Evolutionary conservation across 2,113 vertebrate genomes (phyloP).

Genomic region (Lepus americanus): DNA sequence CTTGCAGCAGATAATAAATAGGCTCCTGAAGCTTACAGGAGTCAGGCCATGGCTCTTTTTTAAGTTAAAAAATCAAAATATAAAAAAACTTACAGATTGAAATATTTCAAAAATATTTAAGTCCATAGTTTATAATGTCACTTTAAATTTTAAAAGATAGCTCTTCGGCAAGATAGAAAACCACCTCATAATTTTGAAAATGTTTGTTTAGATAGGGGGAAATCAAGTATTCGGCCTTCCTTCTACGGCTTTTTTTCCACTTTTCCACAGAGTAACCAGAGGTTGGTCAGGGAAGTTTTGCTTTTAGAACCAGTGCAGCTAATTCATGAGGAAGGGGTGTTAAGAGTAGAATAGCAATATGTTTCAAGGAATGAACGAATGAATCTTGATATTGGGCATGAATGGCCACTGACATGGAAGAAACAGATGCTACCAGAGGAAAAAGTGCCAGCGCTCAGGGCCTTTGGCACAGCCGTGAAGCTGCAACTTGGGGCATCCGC

Average conservation of each 20-base stretch:
- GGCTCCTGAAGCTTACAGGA: neutral
- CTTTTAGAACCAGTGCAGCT: neutral
- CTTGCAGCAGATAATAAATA: neutral
- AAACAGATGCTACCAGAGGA: neutral
- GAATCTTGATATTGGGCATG: neutral
- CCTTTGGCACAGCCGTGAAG: too few relatives aligned
- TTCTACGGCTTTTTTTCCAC: neutral
- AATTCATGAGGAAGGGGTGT: neutral
- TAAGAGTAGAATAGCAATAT: neutral
- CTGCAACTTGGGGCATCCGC: too few relatives aligned
- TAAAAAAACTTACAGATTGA: neutral
- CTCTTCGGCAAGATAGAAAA: neutral
- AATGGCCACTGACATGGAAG: neutral
- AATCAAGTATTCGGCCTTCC: neutral
- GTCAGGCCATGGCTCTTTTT: neutral
- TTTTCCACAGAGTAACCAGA: neutral
- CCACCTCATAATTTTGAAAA: conserved; percentile 3
- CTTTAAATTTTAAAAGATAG: neutral
- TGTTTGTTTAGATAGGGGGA: neutral
- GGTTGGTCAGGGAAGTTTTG: neutral
- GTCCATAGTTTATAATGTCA: neutral
- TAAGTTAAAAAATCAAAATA: neutral
- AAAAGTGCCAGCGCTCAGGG: neutral
- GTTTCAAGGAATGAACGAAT: neutral
- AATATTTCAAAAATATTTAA: conserved; percentile 20